Evolutionary conservation across 2,888 invertebrate species (phyloP), one percentile per base, ranked within the genome.

Genomic region (Sthenelais limicola): DNA sequence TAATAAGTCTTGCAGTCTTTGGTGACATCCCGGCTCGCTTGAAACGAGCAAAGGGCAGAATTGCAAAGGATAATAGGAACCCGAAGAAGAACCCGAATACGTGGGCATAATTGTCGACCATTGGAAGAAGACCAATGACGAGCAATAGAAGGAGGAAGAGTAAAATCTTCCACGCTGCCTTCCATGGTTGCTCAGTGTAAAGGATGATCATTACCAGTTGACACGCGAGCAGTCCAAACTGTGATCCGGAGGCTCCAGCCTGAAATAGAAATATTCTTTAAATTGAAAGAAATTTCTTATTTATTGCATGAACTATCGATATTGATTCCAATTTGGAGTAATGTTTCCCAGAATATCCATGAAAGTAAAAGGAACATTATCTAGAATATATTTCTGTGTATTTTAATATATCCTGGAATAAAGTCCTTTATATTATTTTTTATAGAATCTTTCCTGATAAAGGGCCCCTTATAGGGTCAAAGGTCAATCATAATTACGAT

Each of bases 51-150:
- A 97, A 98, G 73, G 98, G 98, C 86, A 98, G 91, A 74, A 98
- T 88, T 68, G 96, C 96, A 89, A 97, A 94, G 48, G 97, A 95
- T 38, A 98, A 90, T 73, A 97, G 91, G 84, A 96, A 94, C 74
- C 98, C 98, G 88, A 96, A 96, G 73, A 94, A 91, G 88, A 97
- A 95, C 81, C 98, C 98, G 87, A 96, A 96, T 68, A 97, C 90
- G 86, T 98, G 97, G 75, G 98, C 96, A 90, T 97, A 98, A 90
- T 99, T 99, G 90, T 98, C 96, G 80, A 98, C 94, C 96, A 97
- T 98, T 7, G 99, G 98, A 74, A 99, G 89, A 48, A 98, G 92
- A 43, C 98, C 98, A 0, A 86, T 74, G 52, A 84, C 51, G 73
- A 86, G 86, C 32, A 87, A 80, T 49, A 82, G 30, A 1, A 84